These are phyloP conservation scores for Garrulus glandarius DNA, from an alignment of 2,797 vertebrate species.

Conservation along the genomic window DNA sequence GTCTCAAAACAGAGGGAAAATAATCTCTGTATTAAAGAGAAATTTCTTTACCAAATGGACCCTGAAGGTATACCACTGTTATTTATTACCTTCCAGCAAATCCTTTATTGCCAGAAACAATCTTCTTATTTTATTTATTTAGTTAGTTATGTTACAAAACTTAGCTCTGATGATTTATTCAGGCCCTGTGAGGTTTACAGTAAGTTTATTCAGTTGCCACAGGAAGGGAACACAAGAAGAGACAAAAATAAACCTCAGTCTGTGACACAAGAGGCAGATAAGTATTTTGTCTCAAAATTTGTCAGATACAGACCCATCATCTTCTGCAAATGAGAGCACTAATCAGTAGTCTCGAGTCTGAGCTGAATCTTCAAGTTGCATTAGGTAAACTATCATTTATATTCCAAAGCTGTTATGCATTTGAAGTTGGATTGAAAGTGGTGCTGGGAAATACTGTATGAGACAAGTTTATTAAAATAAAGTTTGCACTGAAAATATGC, in stretches of 20 bases:
- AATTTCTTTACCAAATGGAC: neutral
- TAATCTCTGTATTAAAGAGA: neutral
- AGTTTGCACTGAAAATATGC: neutral
- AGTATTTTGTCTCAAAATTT: neutral
- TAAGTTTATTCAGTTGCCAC: neutral
- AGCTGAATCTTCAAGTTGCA: slow-evolving; percentile 1
- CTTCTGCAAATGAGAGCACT: slow-evolving; percentile 2
- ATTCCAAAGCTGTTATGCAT: neutral
- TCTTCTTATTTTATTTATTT: neutral
- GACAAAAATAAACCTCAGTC: neutral
- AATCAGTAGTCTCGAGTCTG: neutral
- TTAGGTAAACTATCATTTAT: slow-evolving; percentile 13
- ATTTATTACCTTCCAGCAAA: neutral
- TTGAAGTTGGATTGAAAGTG: neutral
- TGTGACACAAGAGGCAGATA: neutral
- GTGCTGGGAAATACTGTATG: neutral
- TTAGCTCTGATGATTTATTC: neutral
- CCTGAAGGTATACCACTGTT: neutral
- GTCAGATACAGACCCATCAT: neutral
- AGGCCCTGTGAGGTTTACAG: neutral
- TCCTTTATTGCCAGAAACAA: neutral
- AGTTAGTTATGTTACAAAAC: neutral
- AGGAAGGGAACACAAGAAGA: neutral
- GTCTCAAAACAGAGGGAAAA: neutral
- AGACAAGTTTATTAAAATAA: slow-evolving; percentile 20